Evolutionary conservation across 2,888 invertebrate genomes (phyloP), one percentile per base, ranked within the genome.

Genomic region (Chydorus sphaericus): DNA sequence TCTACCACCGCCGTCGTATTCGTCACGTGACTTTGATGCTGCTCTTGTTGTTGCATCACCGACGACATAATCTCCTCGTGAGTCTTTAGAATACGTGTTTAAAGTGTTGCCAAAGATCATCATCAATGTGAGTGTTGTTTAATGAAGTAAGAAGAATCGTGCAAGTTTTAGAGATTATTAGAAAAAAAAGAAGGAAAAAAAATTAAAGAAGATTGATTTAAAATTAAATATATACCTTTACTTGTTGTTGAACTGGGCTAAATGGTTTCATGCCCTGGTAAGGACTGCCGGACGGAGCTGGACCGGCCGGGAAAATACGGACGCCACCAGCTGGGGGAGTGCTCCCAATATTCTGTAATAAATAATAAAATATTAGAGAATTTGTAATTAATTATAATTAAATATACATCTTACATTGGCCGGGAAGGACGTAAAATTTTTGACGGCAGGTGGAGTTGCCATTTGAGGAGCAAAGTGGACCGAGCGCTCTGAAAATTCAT

Each of bases 271-370:
- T n/a, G n/a, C n/a, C n/a, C n/a, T n/a, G n/a, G n/a, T n/a, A n/a
- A n/a, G n/a, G n/a, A n/a, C n/a, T 54, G 14, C 3, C 30, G 8
- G 11, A 14, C 23, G 56, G 54, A 31, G 59, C 49, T 23, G 48
- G 39, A 31, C 55, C 14, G 18, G 58, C 23, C 11, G 58, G 57
- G 37, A 56, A 56, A 56, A 56, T 38, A 14, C 33, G 39, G n/a
- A 56, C 56, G 20, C 56, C 56, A 30, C 52, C 56, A 28, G 51
- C 56, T 18, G 56, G 52, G 36, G 56, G 56, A 29, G 56, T n/a
- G n/a, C 39, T 23, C 11, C 44, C 26, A 20, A 44, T 26, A 26
- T 44, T 44, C 44, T 44, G 26, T 23, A 11, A 14, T 3, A 16
- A 4, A 39, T 14, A 1, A 16, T n/a, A 39, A 39, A 20, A 7